Evolutionary conservation across 2,888 invertebrate species (phyloP).

Genomic region (Cartodere bifasciata): DNA sequence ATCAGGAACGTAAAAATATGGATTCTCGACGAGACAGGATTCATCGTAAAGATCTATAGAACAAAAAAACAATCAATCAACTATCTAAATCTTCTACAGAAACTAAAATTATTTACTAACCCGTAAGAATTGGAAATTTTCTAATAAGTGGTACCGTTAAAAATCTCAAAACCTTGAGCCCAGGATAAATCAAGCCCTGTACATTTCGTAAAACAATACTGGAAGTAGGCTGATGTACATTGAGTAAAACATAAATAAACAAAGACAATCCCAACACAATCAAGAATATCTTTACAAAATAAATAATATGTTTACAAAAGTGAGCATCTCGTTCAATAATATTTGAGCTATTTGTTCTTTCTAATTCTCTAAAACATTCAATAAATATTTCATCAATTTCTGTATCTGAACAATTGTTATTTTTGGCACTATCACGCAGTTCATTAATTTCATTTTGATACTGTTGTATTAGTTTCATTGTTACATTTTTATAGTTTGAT

Average conservation of each 20-base stretch:
- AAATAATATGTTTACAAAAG: slow-evolving; percentile 2
- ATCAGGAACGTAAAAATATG: slow-evolving; percentile 67
- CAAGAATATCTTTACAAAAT: slow-evolving; percentile 15
- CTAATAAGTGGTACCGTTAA: slow-evolving; percentile 65
- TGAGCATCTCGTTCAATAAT: slow-evolving; percentile 10
- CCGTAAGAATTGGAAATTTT: slow-evolving; percentile 58
- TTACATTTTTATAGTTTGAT: too few relatives aligned
- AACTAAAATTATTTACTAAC: slow-evolving; percentile 34
- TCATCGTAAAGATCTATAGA: slow-evolving; percentile 55
- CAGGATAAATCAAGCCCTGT: slow-evolving; percentile 72
- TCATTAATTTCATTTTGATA: slow-evolving; percentile 45
- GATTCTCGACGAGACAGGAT: slow-evolving; percentile 71
- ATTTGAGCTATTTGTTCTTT: slow-evolving; percentile 22
- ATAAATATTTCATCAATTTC: slow-evolving; percentile 49
- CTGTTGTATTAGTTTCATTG: slow-evolving; percentile 35
- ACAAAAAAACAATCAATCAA: slow-evolving; percentile 6
- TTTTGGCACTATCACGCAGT: slow-evolving; percentile 44
- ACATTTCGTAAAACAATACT: slow-evolving; percentile 56
- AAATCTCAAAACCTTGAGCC: slow-evolving; percentile 57
- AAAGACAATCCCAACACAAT: slow-evolving; percentile 28
- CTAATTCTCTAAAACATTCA: slow-evolving; percentile 39
- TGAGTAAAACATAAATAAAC: slow-evolving; percentile 34
- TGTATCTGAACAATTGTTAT: slow-evolving; percentile 45
- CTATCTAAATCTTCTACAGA: slow-evolving; percentile 5
- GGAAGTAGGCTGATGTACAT: slow-evolving; percentile 50